Evolutionary conservation across 2,888 invertebrate species (phyloP).

Genomic region (Agapostemon virescens): DNA sequence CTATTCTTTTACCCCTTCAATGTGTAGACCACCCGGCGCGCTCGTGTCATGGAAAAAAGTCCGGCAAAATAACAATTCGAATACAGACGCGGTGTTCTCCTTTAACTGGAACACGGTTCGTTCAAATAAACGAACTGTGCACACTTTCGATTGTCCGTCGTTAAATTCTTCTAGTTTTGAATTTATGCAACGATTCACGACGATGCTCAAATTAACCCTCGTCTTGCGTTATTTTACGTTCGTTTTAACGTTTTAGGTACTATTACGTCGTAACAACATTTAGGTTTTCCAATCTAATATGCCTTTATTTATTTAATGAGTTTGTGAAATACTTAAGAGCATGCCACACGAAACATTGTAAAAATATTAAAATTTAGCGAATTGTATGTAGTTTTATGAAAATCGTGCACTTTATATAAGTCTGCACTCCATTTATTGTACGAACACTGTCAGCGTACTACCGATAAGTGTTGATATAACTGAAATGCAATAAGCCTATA

Average conservation of each 20-base stretch:
- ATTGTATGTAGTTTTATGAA: not conserved
- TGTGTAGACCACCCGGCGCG: not conserved
- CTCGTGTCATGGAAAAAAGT: not conserved
- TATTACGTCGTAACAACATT: too few relatives aligned
- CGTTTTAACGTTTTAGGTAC: too few relatives aligned
- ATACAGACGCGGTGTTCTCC: not conserved
- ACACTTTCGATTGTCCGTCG: not conserved
- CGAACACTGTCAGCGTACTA: not conserved
- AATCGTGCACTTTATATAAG: not conserved
- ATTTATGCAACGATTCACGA: not conserved
- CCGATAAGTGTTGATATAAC: not conserved
- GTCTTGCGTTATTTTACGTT: too few relatives aligned
- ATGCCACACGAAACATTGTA: not conserved
- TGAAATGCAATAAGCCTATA: too few relatives aligned
- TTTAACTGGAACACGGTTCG: not conserved
- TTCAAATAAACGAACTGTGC: not conserved
- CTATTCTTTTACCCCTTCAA: not conserved
- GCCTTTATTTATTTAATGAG: not conserved
- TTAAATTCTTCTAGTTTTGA: not conserved
- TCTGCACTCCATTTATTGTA: not conserved
- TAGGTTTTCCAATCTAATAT: not conserved
- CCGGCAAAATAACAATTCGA: not conserved
- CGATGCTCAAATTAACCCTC: too few relatives aligned
- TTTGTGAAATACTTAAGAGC: not conserved
- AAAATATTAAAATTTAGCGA: too few relatives aligned